Conservation (phyloP, 2,113 vertebrate genomes). For the Macheiramphus alcinus region DNA sequence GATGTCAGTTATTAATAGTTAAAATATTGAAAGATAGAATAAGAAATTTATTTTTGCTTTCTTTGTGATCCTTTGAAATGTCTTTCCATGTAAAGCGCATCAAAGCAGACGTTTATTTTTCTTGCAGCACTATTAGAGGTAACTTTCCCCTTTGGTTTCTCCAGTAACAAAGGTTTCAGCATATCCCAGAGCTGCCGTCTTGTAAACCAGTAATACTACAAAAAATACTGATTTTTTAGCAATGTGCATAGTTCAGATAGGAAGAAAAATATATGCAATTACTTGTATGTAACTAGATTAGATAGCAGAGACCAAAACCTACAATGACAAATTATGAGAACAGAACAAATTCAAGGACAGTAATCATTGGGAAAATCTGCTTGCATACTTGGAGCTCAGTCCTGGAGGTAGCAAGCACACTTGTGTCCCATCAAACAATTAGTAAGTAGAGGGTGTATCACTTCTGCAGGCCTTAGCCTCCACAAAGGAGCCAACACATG, state of each 20-base stretch:
- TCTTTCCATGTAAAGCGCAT: neutral
- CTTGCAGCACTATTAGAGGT: neutral
- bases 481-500: neutral
- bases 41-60: neutral
- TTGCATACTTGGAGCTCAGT: neutral
- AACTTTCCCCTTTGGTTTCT: neutral
- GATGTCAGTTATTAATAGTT: neutral
- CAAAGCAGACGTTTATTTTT: neutral
- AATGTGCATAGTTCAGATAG: neutral
- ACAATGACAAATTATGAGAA: neutral
- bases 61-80: neutral
- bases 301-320: neutral
- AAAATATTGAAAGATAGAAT: neutral
- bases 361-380: neutral
- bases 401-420: neutral
- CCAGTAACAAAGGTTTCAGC: neutral
- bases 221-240: neutral
- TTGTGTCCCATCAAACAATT: neutral
- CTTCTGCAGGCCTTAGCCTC: neutral
- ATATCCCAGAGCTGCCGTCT: neutral
- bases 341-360: neutral
- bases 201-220: neutral
- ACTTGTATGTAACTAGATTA: neutral
- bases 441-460: neutral
- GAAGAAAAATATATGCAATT: neutral